These are phyloP conservation scores for Drosophila athabasca DNA, from an alignment of 1,140 invertebrate species.

Conservation along the genomic window DNA sequence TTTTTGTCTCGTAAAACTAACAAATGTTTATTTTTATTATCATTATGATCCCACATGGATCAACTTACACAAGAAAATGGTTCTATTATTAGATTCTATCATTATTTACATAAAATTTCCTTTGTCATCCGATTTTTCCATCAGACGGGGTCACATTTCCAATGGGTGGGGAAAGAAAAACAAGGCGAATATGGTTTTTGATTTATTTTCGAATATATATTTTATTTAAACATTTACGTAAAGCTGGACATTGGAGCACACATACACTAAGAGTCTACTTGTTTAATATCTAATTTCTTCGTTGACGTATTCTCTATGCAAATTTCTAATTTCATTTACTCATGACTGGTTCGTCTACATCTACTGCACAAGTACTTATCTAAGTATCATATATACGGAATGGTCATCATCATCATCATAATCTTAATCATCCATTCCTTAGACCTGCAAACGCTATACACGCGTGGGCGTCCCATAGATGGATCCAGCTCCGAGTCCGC, in stretches of 20 bases:
- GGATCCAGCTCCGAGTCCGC: slow-evolving; percentile 34
- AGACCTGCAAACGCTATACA: slow-evolving; percentile 79
- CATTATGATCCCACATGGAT: no score
- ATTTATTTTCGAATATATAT: slow-evolving; percentile 37
- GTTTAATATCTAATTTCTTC: slow-evolving; percentile 39
- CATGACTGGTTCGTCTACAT: slow-evolving; percentile 12
- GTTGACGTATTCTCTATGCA: slow-evolving; percentile 60
- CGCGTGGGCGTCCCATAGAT: slow-evolving; percentile 77
- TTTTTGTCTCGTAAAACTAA: no score
- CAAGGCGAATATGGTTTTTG: not conserved
- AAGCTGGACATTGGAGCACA: slow-evolving; percentile 75
- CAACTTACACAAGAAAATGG: no score
- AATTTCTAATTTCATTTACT: slow-evolving; percentile 36
- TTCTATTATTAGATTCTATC: not conserved
- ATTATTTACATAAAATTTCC: slow-evolving; percentile 8
- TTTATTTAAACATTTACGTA: slow-evolving; percentile 75
- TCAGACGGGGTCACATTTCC: no score
- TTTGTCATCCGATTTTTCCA: no score
- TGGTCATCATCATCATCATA: slow-evolving; percentile 28
- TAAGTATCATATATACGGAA: slow-evolving; percentile 36
- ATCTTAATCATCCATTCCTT: slow-evolving; percentile 41
- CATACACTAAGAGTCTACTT: slow-evolving; percentile 65
- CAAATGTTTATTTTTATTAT: no score
- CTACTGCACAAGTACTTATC: slow-evolving; percentile 33
- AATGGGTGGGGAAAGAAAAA: not conserved